Percentiles rank a stretch among this genome's conserved stretches.
Conservation (phyloP, 2,888 invertebrate species). For the Oligia strigilis region DNA sequence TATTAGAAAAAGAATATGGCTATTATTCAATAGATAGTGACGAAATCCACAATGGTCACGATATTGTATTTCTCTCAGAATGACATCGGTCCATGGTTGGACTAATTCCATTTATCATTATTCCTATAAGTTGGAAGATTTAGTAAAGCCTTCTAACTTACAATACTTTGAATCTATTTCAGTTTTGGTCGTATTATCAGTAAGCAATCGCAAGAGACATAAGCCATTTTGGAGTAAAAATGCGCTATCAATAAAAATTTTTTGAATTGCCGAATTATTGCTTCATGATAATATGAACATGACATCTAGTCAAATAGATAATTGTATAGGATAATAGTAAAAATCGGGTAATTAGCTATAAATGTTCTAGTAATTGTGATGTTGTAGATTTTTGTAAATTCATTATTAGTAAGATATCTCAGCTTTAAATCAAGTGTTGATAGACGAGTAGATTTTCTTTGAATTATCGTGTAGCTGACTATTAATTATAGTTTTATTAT, state of each 20-base stretch:
- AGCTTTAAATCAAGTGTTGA: constrained; percentile 70
- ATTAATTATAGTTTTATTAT: constrained; percentile 22
- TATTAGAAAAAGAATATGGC: neutral
- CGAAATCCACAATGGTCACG: neutral
- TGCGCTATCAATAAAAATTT: neutral
- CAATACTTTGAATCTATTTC: constrained; percentile 41
- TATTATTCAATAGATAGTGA: neutral
- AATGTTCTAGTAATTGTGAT: constrained; percentile 80
- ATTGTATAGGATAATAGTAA: constrained; percentile 63
- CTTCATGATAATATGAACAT: constrained; percentile 28
- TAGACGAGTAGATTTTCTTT: constrained; percentile 61
- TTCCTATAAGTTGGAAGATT: constrained; percentile 49
- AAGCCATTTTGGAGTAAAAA: constrained; percentile 9
- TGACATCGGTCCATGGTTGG: neutral
- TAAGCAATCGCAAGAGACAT: neutral
- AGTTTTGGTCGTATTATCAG: constrained; percentile 39
- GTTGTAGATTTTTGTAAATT: constrained; percentile 82
- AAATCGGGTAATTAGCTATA: constrained; percentile 74
- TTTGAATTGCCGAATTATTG: constrained; percentile 7
- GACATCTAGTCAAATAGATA: constrained; percentile 54
- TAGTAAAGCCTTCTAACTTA: constrained; percentile 60
- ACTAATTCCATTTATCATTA: constrained; percentile 53
- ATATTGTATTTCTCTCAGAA: neutral
- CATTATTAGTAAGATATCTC: constrained; percentile 72
- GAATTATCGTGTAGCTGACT: constrained; percentile 46